Conservation (phyloP, 2,797 vertebrate genomes). For the Scleropages formosus region DNA sequence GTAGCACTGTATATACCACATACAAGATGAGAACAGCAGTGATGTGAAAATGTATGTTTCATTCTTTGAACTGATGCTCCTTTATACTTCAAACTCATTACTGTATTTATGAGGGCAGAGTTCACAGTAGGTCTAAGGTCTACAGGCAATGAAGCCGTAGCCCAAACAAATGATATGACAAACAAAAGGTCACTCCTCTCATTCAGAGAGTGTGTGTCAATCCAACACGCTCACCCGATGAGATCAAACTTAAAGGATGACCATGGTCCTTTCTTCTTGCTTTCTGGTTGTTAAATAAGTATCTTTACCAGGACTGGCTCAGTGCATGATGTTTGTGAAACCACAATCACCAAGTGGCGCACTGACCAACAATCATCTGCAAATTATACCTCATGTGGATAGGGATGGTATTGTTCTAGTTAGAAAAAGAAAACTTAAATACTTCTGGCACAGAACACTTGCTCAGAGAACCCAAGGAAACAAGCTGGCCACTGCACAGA, state of each 20-base stretch:
- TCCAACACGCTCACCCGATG: conserved; percentile 48
- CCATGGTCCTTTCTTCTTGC: conserved; percentile 55
- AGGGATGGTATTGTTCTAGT: not conserved
- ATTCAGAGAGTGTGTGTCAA: conserved; percentile 38
- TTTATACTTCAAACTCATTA: too few relatives aligned
- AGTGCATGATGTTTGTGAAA: conserved; percentile 50
- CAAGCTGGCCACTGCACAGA: not conserved
- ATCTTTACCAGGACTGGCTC: conserved; percentile 57
- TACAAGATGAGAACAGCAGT: too few relatives aligned
- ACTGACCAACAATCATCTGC: conserved; percentile 52
- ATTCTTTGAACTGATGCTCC: too few relatives aligned
- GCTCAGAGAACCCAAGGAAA: not conserved
- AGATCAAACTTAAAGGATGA: conserved; percentile 60
- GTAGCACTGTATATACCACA: too few relatives aligned
- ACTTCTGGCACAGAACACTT: not conserved
- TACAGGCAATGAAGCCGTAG: too few relatives aligned
- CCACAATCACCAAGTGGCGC: conserved; percentile 54
- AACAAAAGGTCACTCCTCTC: too few relatives aligned
- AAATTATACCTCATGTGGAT: conserved; percentile 30
- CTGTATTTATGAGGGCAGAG: too few relatives aligned
- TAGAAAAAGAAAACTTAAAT: not conserved
- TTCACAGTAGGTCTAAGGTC: too few relatives aligned
- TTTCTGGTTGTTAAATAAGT: conserved; percentile 65
- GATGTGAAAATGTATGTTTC: too few relatives aligned
- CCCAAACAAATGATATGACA: not conserved